Evolutionary conservation across 2,888 invertebrate genomes (phyloP).

Genomic region (Brachylomia viminalis): DNA sequence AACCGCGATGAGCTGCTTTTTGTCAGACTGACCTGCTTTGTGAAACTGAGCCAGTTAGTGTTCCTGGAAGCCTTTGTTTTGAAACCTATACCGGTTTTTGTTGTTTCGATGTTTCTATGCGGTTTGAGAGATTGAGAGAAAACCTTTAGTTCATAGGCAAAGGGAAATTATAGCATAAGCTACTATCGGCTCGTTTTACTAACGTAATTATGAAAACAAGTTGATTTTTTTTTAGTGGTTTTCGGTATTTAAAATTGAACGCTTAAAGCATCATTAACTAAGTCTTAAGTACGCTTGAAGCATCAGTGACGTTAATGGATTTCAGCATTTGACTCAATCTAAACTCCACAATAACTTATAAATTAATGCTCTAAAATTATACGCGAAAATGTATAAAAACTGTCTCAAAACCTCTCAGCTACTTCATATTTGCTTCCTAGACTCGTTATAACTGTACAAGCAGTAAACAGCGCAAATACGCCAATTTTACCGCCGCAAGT

Average conservation of each 20-base stretch:
- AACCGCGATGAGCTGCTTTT: conserved; percentile 62
- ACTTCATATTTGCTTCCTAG: conserved; percentile 41
- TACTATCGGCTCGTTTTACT: background rate
- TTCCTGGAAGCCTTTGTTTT: conserved; percentile 55
- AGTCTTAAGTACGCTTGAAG: background rate
- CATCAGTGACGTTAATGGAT: background rate
- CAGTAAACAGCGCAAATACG: conserved; percentile 43
- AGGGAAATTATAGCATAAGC: background rate
- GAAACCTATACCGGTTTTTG: conserved; percentile 41
- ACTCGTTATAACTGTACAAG: conserved; percentile 57
- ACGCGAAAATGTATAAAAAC: conserved; percentile 5
- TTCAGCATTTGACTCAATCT: background rate
- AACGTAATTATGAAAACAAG: background rate
- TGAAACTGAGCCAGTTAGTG: conserved; percentile 36
- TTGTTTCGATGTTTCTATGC: background rate
- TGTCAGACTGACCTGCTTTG: conserved; percentile 61
- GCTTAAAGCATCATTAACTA: background rate
- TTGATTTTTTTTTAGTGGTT: too few relatives aligned
- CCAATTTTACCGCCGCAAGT: conserved; percentile 26
- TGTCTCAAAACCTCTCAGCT: conserved; percentile 5
- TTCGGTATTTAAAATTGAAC: background rate
- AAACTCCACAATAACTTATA: background rate
- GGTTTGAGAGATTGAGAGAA: conserved; percentile 7
- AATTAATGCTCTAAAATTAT: background rate
- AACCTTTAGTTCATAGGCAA: background rate